Evolutionary conservation across 2,888 invertebrate genomes (phyloP), one percentile per base, ranked within the genome.

Genomic region (Ephialtes manifestator): DNA sequence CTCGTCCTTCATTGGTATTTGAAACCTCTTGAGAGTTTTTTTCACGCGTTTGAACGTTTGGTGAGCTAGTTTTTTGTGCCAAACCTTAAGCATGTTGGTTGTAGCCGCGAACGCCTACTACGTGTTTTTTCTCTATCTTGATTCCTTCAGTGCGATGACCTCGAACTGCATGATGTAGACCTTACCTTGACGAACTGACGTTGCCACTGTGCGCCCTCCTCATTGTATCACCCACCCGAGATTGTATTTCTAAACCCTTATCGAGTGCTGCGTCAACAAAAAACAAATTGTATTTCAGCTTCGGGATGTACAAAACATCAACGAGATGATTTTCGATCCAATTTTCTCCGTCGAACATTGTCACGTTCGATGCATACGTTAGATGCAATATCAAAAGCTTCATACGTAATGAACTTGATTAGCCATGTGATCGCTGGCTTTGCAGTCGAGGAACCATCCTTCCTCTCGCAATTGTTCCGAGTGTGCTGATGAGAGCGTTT

Each of bases 31-130:
- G 13, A 83, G 74, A 31, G 70, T 70, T 15, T 77, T 11, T 53
- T 39, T 82, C 46, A 87, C 87, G 43, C 86, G 85, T 4, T n/a
- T 24, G 13, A 71, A 65, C 39, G 85, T 87, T 43, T 87, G 84
- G 24, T 86, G 87, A 4, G 82, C 83, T 18, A 86, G 24, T 63
- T 70, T 81, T 18, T 82, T 60, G 58, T 85, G 85, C 84, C 85
- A 84, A 4, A 31, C 24, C 20, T n/a, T 51, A 53, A 87, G 70
- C 2, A 81, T 46, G 4, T 77, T 74, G n/a, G 18, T 55, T 10
- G 58, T 53, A 0, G 72, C 51, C 20, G 67, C 48, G 24, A 13
- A 51, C 13, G 72, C 63, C 18, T 72, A 53, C 13, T 70, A 20
- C 24, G 58, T 18, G n/a, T 60, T 31, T 0, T 35, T 7, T 68